Conservation (phyloP, 2,888 invertebrate species). For the Leuctra nigra region DNA sequence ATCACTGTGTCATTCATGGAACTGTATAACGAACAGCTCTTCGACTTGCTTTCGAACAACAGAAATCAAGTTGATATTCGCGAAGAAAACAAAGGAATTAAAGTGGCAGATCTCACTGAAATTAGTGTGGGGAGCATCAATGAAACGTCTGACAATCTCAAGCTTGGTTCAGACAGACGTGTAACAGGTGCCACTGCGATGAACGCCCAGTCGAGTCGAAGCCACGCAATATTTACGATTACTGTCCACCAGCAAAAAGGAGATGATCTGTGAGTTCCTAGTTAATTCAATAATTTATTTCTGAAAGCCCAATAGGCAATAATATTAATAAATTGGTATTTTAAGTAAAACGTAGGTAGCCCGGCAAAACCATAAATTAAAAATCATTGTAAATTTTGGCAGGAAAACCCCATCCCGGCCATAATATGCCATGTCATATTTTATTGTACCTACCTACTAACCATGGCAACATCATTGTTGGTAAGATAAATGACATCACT, state of each 20-base stretch:
- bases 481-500: too few species aligned
- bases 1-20: slow-evolving; percentile 82
- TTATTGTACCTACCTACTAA: too few species aligned
- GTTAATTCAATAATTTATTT: too few species aligned
- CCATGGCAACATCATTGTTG: too few species aligned
- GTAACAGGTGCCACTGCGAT: slow-evolving; percentile 87
- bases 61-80: slow-evolving; percentile 72
- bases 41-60: slow-evolving; percentile 61
- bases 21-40: slow-evolving; percentile 82
- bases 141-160: slow-evolving; percentile 58
- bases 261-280: slow-evolving; percentile 47
- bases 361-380: too few species aligned
- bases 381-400: too few species aligned
- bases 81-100: slow-evolving; percentile 57
- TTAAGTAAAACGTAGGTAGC: too few species aligned
- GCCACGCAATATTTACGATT: slow-evolving; percentile 84
- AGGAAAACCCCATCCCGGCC: too few species aligned
- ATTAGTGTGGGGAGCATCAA: slow-evolving; percentile 50
- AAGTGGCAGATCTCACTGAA: slow-evolving; percentile 55
- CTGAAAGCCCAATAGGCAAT: too few species aligned
- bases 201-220: slow-evolving; percentile 83
- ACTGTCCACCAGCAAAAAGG: slow-evolving; percentile 53
- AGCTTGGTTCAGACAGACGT: slow-evolving; percentile 61
- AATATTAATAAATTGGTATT: too few species aligned
- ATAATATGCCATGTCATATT: too few species aligned